phyloP scores from a whole-genome alignment of 2,113 vertebrate genomes.

The Pituophis catenifer region DNA sequence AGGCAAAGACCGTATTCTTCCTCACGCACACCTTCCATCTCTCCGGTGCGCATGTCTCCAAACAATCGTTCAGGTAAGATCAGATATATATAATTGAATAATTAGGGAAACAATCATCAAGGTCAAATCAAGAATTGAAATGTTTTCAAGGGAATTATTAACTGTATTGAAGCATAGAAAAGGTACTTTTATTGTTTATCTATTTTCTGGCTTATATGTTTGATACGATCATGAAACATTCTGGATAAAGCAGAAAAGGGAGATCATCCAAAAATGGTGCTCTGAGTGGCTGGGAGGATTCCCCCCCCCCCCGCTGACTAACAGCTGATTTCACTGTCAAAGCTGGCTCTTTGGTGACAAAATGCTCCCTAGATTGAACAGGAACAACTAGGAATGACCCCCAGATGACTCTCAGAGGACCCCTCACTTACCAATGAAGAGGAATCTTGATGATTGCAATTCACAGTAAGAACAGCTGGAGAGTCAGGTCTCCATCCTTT shows the following conservation, averaged over 20 bases:
- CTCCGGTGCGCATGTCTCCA: constrained; percentile 93
- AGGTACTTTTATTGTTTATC: neutral
- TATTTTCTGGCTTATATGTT: neutral
- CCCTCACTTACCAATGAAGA: neutral
- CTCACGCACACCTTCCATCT: constrained; percentile 95
- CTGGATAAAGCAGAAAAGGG: neutral
- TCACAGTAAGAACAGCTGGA: neutral
- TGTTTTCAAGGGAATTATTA: fast-evolving
- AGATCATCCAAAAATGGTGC: neutral
- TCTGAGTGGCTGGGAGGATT: neutral
- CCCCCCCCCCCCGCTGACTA: neutral
- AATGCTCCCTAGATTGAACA: neutral
- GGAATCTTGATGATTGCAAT: neutral
- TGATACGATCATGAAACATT: neutral
- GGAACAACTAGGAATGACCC: neutral
- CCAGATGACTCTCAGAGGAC: neutral
- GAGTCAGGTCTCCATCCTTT: neutral
- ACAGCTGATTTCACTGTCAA: neutral
- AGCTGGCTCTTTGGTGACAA: neutral
- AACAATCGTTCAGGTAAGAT: constrained; percentile 96
- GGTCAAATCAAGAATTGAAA: neutral
- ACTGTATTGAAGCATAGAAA: neutral
- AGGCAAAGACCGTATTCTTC: constrained; percentile 96
- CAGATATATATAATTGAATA: fast-evolving
- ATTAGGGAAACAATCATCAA: neutral